Percentiles rank a stretch among this genome's conserved stretches.
These are phyloP conservation scores for Pipistrellus pygmaeus DNA, from an alignment of 2,797 vertebrate genomes.

Conservation along the genomic window DNA sequence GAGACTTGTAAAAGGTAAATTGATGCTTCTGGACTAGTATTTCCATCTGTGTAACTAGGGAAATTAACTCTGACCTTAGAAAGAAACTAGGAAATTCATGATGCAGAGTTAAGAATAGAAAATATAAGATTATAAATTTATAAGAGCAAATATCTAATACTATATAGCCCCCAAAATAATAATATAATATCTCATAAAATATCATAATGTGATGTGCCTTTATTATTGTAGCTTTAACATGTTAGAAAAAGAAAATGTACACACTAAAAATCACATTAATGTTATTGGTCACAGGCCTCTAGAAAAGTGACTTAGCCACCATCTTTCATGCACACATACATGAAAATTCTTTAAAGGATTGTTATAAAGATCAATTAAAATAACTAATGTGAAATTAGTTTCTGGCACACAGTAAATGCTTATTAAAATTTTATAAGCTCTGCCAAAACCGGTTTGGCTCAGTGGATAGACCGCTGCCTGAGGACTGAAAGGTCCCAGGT, in stretches of 20 bases:
- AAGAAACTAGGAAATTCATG: neutral
- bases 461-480: too few species aligned
- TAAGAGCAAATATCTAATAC: conserved; percentile 4
- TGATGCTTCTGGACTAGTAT: neutral
- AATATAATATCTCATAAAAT: neutral
- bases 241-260: neutral
- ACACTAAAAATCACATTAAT: neutral
- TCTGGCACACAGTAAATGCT: neutral
- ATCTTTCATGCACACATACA: neutral
- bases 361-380: conserved; percentile 48
- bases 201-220: neutral
- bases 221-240: neutral
- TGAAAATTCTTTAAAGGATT: conserved; percentile 32
- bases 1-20: neutral
- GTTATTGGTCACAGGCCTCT: neutral
- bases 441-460: neutral
- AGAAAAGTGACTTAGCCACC: neutral
- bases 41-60: neutral
- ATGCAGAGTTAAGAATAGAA: neutral
- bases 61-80: neutral
- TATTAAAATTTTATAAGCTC: conserved; percentile 13
- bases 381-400: neutral
- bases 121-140: neutral
- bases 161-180: neutral
- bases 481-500: too few species aligned